Conservation (phyloP, 2,888 invertebrate genomes). For the Ethmia dodecea region DNA sequence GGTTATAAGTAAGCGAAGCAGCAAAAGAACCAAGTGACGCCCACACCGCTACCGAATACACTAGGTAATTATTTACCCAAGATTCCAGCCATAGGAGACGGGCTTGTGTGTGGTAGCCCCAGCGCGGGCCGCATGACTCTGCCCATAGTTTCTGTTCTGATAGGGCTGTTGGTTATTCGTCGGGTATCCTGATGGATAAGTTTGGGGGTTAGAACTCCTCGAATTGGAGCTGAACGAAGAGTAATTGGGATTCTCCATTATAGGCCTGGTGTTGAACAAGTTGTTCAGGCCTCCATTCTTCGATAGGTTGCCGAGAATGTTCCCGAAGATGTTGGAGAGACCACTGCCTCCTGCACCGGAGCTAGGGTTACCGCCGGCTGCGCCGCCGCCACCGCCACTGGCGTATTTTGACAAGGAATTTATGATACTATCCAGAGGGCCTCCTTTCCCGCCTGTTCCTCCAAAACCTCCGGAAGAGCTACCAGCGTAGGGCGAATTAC, state of each 20-base stretch:
- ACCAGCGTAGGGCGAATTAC: slow-evolving; percentile 16
- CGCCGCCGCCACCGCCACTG: slow-evolving; percentile 29
- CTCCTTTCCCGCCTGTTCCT: slow-evolving; percentile 27
- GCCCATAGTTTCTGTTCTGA: slow-evolving; percentile 56
- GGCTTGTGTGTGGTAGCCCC: slow-evolving; percentile 53
- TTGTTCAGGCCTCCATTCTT: slow-evolving; percentile 50
- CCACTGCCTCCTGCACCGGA: slow-evolving; percentile 26
- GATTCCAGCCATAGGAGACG: slow-evolving; percentile 62
- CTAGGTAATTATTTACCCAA: slow-evolving; percentile 58
- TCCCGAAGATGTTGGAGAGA: slow-evolving; percentile 57
- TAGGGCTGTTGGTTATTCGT: slow-evolving; percentile 44
- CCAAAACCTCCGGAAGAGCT: slow-evolving; percentile 22
- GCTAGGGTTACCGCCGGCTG: slow-evolving; percentile 12
- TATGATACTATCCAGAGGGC: slow-evolving; percentile 43
- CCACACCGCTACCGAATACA: slow-evolving; percentile 26
- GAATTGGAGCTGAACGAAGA: slow-evolving; percentile 53
- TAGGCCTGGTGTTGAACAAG: slow-evolving; percentile 62
- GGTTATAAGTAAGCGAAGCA: slow-evolving; percentile 35
- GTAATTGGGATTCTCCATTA: slow-evolving; percentile 65
- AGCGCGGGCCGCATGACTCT: slow-evolving; percentile 41
- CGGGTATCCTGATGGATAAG: slow-evolving; percentile 61
- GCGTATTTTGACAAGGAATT: slow-evolving; percentile 48
- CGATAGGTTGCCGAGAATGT: slow-evolving; percentile 52
- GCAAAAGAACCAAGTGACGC: slow-evolving; percentile 28
- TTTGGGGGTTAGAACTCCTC: slow-evolving; percentile 55